These are phyloP conservation scores for Hestina assimilis DNA, from an alignment of 1,140 invertebrate genomes.

Conservation along the genomic window DNA sequence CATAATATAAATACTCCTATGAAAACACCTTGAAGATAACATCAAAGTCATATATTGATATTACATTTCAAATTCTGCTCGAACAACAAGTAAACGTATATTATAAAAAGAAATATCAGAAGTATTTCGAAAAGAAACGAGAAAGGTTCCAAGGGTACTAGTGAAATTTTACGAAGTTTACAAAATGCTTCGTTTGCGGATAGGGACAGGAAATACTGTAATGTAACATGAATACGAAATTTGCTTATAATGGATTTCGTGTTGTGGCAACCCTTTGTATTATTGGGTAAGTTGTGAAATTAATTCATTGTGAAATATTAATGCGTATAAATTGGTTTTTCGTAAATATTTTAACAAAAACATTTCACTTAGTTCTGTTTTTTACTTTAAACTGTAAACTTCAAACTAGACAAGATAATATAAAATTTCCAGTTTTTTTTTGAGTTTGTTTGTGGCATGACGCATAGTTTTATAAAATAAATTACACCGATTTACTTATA, in stretches of 20 bases:
- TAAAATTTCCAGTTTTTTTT: too few species aligned
- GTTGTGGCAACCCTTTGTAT: slow-evolving; percentile 4
- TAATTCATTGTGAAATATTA: too few species aligned
- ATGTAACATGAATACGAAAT: slow-evolving; percentile 60
- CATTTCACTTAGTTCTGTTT: too few species aligned
- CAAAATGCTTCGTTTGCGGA: slow-evolving; percentile 31
- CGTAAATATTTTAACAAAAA: too few species aligned
- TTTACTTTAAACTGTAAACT: too few species aligned
- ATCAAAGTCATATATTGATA: neutral
- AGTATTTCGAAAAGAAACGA: slow-evolving; percentile 38
- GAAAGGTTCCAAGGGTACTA: slow-evolving; percentile 33
- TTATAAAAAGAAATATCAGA: slow-evolving; percentile 66
- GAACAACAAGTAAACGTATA: slow-evolving; percentile 58
- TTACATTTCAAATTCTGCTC: slow-evolving; percentile 43
- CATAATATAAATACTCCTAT: neutral
- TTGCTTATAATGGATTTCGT: slow-evolving; percentile 36
- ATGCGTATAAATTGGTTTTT: too few species aligned
- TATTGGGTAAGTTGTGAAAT: too few species aligned
- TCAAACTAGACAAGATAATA: too few species aligned
- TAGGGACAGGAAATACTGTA: slow-evolving; percentile 53
- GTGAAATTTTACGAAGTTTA: slow-evolving; percentile 25
- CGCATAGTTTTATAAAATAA: too few species aligned
- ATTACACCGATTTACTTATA: too few species aligned
- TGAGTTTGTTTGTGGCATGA: too few species aligned
- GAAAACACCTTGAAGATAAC: neutral